Percentiles rank a stretch among this genome's conserved stretches.
Conservation (phyloP, 2,113 vertebrate species). For the Hystrix cristata region DNA sequence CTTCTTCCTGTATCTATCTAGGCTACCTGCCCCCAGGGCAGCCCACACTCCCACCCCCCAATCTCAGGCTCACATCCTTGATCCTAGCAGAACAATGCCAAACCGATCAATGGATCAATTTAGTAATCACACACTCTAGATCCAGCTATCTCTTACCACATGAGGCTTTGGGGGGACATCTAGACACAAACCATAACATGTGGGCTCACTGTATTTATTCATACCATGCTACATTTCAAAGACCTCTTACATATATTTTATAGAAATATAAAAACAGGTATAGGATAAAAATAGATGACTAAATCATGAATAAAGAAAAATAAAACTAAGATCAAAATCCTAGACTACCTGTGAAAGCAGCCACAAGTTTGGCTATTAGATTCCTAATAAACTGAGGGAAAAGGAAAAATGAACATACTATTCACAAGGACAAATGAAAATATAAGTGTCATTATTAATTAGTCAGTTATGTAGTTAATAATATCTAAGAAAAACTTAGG, state of each 20-base stretch:
- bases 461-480: background rate
- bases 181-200: too few species aligned
- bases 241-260: background rate
- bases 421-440: background rate
- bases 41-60: too few species aligned
- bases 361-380: background rate
- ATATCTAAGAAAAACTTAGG: background rate
- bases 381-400: background rate
- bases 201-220: background rate
- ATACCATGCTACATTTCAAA: background rate
- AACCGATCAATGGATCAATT: too few species aligned
- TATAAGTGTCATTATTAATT: background rate
- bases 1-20: too few species aligned
- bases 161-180: too few species aligned
- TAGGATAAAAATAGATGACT: background rate
- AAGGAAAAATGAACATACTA: background rate
- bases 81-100: too few species aligned
- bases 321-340: background rate
- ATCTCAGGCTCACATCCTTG: too few species aligned
- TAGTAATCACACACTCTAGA: too few species aligned
- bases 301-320: slow-evolving; percentile 4
- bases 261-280: background rate
- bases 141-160: too few species aligned
- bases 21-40: too few species aligned
- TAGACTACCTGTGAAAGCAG: background rate